phyloP scores from a whole-genome alignment of 2,888 invertebrate species.

The Drosophila pullipes region DNA sequence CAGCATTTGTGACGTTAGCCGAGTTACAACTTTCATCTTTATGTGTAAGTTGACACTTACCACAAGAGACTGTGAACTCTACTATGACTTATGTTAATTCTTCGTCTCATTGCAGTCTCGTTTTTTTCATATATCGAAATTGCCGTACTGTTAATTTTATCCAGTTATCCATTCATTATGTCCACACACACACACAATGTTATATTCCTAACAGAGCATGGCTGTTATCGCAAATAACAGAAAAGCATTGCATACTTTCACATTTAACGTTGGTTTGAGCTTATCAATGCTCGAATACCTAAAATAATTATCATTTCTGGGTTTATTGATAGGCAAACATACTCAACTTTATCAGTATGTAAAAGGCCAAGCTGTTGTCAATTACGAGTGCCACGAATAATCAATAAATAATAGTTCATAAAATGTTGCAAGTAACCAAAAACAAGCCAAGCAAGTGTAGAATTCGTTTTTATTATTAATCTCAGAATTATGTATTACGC shows the following conservation, averaged over 20 bases:
- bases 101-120: neutral
- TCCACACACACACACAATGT: neutral
- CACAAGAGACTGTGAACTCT: neutral
- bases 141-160: neutral
- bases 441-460: neutral
- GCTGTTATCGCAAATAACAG: neutral
- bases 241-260: conserved; percentile 22
- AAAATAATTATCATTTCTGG: conserved; percentile 30
- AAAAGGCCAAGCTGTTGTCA: conserved; percentile 1
- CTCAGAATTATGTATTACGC: conserved; percentile 19
- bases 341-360: conserved; percentile 42
- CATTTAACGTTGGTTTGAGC: conserved; percentile 5
- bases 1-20: neutral
- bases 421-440: neutral
- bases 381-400: neutral
- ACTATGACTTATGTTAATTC: neutral
- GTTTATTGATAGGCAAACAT: conserved; percentile 35
- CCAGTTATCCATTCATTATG: neutral
- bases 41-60: neutral
- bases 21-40: neutral
- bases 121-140: neutral
- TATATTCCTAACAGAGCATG: neutral
- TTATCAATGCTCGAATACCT: conserved; percentile 28
- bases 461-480: neutral
- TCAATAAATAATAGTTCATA: neutral